These are phyloP conservation scores for Nicator chloris DNA, from an alignment of 2,113 vertebrate species.

Conservation along the genomic window DNA sequence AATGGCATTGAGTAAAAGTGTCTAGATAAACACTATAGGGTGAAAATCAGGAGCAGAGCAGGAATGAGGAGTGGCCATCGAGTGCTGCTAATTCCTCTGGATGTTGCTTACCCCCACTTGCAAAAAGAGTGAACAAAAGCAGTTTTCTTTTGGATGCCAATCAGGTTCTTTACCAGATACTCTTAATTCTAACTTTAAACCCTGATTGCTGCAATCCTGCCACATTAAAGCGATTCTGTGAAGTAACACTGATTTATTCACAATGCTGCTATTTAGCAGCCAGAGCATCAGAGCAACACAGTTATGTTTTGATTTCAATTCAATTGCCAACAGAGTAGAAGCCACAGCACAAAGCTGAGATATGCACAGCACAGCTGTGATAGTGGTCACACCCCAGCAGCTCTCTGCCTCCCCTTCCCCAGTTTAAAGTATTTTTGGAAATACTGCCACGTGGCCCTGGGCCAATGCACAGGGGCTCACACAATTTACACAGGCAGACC, in stretches of 20 bases:
- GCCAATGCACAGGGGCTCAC: fast-evolving
- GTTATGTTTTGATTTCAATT: constrained; percentile 50
- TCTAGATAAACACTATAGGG: not conserved
- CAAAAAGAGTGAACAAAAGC: not conserved
- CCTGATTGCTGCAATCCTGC: constrained; percentile 19
- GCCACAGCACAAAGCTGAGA: not conserved
- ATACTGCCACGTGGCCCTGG: fast-evolving
- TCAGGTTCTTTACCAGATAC: constrained; percentile 22
- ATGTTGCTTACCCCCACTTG: not conserved
- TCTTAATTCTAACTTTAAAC: constrained; percentile 6
- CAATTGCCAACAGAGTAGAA: constrained; percentile 15
- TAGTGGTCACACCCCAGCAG: not conserved
- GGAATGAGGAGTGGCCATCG: not conserved
- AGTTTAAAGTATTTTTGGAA: not conserved
- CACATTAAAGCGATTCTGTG: not conserved
- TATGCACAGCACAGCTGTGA: not conserved
- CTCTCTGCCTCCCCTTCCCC: not conserved
- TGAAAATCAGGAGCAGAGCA: not conserved
- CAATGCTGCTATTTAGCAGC: constrained; percentile 28
- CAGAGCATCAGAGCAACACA: not conserved
- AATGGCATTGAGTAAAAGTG: not conserved
- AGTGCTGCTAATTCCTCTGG: not conserved
- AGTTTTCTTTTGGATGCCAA: constrained; percentile 1
- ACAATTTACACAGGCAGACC: fast-evolving
- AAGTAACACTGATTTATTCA: constrained; percentile 45